phyloP scores from a whole-genome alignment of 2,888 invertebrate genomes.

The Antheraea yamamai region DNA sequence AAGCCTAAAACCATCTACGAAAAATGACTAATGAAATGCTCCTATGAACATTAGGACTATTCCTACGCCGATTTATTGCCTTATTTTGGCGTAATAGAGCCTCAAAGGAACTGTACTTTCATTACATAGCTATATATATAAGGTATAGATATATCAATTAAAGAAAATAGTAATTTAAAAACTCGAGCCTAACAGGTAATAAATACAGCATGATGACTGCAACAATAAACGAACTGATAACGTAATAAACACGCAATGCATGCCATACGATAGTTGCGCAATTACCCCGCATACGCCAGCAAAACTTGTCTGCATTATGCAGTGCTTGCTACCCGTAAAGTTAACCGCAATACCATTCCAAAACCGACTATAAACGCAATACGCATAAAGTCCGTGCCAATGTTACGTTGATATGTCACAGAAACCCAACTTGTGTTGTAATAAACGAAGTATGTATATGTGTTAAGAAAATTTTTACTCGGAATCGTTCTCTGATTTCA shows the following conservation, averaged over 20 bases:
- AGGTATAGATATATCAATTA: not conserved
- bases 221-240: constrained; percentile 2
- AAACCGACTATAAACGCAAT: constrained; percentile 23
- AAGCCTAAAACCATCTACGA: no score
- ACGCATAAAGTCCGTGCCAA: not conserved
- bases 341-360: constrained; percentile 17
- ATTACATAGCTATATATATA: no score
- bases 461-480: not conserved
- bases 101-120: no score
- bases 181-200: not conserved
- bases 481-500: not conserved
- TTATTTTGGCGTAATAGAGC: no score
- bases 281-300: constrained; percentile 30
- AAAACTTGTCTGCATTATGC: constrained; percentile 25
- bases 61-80: no score
- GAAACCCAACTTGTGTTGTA: constrained; percentile 9
- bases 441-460: constrained; percentile 1
- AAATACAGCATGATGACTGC: not conserved
- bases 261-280: constrained; percentile 31
- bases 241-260: constrained; percentile 25
- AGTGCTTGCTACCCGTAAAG: constrained; percentile 27
- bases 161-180: not conserved
- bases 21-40: no score
- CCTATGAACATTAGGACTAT: no score
- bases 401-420: constrained; percentile 2